Evolutionary conservation across 2,113 vertebrate species (phyloP), one percentile per base, ranked within the genome.

Genomic region (Gavialis gangeticus): DNA sequence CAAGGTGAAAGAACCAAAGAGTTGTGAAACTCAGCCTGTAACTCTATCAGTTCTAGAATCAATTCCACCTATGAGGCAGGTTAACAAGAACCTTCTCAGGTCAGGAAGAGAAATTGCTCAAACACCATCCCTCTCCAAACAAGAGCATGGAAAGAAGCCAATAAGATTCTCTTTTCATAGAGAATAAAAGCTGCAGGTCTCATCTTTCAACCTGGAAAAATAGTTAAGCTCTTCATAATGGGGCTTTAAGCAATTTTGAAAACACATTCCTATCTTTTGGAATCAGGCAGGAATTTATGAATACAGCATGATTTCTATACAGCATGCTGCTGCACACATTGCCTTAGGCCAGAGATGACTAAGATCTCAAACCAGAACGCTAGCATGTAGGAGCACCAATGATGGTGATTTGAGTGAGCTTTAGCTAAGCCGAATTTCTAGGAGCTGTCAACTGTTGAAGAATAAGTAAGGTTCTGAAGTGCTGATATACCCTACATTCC

Each of bases 1-100:
- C 46, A 46, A 46, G 46, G 46, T 46, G 46, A 46, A 46, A 46
- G 46, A 46, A 46, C 46, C 46, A 46, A 73, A 3, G 21, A 73
- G 19, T 73, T 24, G 69, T 11, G 12, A 24, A 6, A 21, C 69
- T 46, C 34, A 79, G 58, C 12, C 46, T 75, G 82, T 84, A 62
- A 46, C 84, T 85, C 67, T 63, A 67, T 25, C 82, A 59, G 63
- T 91, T 94, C 34, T 82, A 78, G 92, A 87, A 95, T 56, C 6
- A 67, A 34, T 69, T 91, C 90, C 6, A 28, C 21, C 60, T 18
- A 1, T 15, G 19, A 8, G 16, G 67, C 13, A 27, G 79, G 57
- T 90, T 4, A 69, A 67, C 30, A 59, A 84, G 14, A 82, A 46
- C 69, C 22, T 22, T 73, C 34, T 13, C 34, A 4, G 12, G 12